Evolutionary conservation across 2,888 invertebrate species (phyloP).

Genomic region (Tupiocoris notatus): DNA sequence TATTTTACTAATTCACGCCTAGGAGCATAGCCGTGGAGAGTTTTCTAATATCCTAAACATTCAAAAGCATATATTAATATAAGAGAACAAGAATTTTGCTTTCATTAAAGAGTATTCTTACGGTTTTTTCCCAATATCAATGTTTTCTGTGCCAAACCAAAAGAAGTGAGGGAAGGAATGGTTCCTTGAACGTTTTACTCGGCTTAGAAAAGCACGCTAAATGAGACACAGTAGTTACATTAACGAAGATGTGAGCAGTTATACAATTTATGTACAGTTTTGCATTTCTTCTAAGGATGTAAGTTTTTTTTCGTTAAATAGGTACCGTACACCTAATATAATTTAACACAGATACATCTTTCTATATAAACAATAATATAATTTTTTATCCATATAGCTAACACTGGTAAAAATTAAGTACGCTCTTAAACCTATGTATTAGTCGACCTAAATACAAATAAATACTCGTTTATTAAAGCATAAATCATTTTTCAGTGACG

Average conservation of each 20-base stretch:
- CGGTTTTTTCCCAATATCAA: not conserved
- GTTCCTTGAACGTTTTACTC: not conserved
- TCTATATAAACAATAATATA: constrained; percentile 44
- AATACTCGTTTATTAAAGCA: constrained; percentile 38
- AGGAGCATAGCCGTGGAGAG: constrained; percentile 26
- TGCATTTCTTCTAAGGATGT: constrained; percentile 21
- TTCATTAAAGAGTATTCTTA: not conserved
- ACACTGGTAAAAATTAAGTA: constrained; percentile 48
- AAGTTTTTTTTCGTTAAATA: constrained; percentile 19
- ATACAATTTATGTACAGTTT: constrained; percentile 39
- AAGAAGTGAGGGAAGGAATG: not conserved
- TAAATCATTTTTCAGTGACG: constrained; percentile 16
- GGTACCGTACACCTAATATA: constrained; percentile 46
- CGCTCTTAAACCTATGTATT: constrained; percentile 39
- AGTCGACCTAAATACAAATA: constrained; percentile 42
- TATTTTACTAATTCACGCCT: constrained; percentile 3
- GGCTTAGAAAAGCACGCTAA: constrained; percentile 30
- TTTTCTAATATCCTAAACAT: constrained; percentile 33
- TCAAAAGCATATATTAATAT: constrained; percentile 34
- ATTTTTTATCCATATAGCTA: constrained; percentile 38
- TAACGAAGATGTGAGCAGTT: constrained; percentile 40
- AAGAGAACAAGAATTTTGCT: not conserved
- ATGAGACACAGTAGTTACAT: constrained; percentile 6
- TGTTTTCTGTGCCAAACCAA: constrained; percentile 4
- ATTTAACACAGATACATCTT: constrained; percentile 47